These are phyloP conservation scores for Pseudococcus jackbeardsleyi DNA, from an alignment of 2,888 invertebrate species.

Conservation along the genomic window DNA sequence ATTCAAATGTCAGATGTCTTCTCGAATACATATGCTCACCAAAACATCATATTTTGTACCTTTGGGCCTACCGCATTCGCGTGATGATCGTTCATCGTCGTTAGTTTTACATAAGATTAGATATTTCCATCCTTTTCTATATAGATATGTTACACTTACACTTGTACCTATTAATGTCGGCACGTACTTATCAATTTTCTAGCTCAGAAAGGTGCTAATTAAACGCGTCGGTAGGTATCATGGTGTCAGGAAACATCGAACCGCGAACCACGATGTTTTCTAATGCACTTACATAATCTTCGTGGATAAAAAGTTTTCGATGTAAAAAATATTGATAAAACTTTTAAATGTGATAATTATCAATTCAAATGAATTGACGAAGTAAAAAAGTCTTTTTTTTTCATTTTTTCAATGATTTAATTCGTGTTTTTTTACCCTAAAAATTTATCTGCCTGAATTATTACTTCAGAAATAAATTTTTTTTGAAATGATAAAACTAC, in stretches of 20 bases:
- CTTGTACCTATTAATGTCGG: neutral
- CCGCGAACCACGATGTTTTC: neutral
- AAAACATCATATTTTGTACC: slow-evolving; percentile 15
- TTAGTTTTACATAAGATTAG: neutral
- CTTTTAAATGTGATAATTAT: slow-evolving; percentile 24
- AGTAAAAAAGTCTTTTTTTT: no score
- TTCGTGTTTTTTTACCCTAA: neutral
- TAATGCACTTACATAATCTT: neutral
- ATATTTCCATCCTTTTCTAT: neutral
- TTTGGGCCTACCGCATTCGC: slow-evolving; percentile 5
- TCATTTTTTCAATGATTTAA: neutral
- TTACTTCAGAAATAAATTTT: neutral
- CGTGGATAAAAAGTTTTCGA: neutral
- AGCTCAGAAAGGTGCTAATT: neutral
- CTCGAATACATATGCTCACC: neutral
- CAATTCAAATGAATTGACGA: neutral
- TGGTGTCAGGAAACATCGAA: neutral
- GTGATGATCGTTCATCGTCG: neutral
- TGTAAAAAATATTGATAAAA: neutral
- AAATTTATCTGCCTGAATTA: neutral
- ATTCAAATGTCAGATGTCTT: slow-evolving; percentile 33
- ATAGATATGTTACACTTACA: slow-evolving; percentile 10
- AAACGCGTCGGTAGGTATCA: neutral
- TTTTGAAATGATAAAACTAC: neutral
- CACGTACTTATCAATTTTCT: slow-evolving; percentile 34